phyloP scores from a whole-genome alignment of 2,888 invertebrate species.

The Villa cingulata region DNA sequence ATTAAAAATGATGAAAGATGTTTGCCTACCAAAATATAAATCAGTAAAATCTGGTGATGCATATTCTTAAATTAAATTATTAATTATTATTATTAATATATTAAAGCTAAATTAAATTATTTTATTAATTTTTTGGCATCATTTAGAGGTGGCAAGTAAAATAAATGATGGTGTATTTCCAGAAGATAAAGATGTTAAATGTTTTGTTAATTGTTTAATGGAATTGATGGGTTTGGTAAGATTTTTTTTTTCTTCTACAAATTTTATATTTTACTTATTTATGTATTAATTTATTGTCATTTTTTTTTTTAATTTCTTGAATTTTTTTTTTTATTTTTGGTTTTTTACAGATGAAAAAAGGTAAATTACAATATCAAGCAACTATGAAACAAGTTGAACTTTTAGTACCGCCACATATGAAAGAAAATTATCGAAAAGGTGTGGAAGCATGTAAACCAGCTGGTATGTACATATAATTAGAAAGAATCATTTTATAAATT shows the following conservation, averaged over 20 bases:
- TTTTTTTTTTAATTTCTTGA: too few relatives aligned
- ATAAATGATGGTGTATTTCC: conserved; percentile 9
- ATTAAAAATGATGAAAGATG: conserved; percentile 43
- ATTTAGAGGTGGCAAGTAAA: conserved; percentile 7
- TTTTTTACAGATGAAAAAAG: conserved; percentile 10
- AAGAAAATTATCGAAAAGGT: conserved; percentile 3
- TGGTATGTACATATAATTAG: too few relatives aligned
- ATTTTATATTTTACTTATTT: background rate
- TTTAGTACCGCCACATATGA: conserved; percentile 9
- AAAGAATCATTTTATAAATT: too few relatives aligned
- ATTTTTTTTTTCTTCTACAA: conserved; percentile 4
- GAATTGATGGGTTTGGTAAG: conserved; percentile 35
- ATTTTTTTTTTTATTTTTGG: too few relatives aligned
- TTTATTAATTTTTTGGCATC: too few relatives aligned
- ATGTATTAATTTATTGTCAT: too few relatives aligned
- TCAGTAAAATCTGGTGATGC: conserved; percentile 39
- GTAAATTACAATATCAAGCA: conserved; percentile 12
- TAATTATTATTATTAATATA: background rate
- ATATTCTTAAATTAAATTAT: background rate
- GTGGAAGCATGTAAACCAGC: conserved; percentile 5
- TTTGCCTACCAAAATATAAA: conserved; percentile 46
- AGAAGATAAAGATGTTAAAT: conserved; percentile 22
- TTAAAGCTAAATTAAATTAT: too few relatives aligned
- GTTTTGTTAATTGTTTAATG: conserved; percentile 35
- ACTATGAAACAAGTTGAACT: conserved; percentile 13